Conservation (phyloP, 2,888 invertebrate genomes). For the Acanthoscelides obtectus region DNA sequence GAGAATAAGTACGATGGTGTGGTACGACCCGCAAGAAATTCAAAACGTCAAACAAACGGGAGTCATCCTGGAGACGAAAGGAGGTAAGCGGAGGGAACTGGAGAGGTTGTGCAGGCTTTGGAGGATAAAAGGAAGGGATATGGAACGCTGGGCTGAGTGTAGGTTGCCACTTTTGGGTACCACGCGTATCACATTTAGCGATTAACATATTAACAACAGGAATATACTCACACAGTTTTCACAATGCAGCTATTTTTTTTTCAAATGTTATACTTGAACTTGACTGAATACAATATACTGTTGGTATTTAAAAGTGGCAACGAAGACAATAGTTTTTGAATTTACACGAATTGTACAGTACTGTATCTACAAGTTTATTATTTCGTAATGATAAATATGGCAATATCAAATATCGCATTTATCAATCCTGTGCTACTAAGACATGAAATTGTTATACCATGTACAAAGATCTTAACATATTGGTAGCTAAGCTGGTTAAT, state of each 20-base stretch:
- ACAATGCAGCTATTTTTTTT: too few species aligned
- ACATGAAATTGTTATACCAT: too few species aligned
- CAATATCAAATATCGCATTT: too few species aligned
- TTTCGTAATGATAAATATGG: too few species aligned
- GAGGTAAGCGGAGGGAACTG: constrained; percentile 47
- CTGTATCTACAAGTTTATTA: too few species aligned
- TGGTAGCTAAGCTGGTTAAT: too few species aligned
- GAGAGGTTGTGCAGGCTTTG: background rate
- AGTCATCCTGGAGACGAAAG: constrained; percentile 37
- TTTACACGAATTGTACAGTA: background rate
- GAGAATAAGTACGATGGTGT: constrained; percentile 78
- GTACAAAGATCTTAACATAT: too few species aligned
- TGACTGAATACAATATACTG: too few species aligned
- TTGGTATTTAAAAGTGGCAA: background rate
- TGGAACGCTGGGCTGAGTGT: background rate
- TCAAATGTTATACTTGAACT: too few species aligned
- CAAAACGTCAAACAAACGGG: constrained; percentile 33
- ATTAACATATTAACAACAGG: too few species aligned
- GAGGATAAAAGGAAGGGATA: background rate
- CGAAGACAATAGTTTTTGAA: background rate
- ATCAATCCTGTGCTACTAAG: too few species aligned
- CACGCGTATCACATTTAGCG: background rate
- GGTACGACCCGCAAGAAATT: constrained; percentile 49
- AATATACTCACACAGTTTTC: too few species aligned
- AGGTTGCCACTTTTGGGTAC: background rate